Percentiles rank a stretch among this genome's conserved stretches.
phyloP scores from a whole-genome alignment of 2,888 invertebrate genomes.

The Coenonympha arcania region DNA sequence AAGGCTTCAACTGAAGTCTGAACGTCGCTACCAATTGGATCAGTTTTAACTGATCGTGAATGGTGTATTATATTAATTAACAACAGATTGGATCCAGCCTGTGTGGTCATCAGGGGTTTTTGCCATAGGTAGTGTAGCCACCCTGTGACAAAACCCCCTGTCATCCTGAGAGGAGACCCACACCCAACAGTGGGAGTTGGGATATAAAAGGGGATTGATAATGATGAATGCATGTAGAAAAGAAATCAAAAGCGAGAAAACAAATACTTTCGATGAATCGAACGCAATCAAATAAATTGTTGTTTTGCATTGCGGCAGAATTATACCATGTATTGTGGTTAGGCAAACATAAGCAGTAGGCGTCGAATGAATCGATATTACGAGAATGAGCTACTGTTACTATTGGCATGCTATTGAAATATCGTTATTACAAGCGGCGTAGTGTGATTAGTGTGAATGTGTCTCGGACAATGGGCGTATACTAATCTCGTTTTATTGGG shows the following conservation, averaged over 20 bases:
- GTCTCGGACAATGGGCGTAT: background rate
- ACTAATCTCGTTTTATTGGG: background rate
- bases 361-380: background rate
- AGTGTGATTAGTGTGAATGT: background rate
- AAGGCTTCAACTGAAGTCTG: no score
- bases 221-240: no score
- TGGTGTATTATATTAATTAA: no score
- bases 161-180: no score
- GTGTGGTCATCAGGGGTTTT: no score
- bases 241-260: background rate
- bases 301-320: background rate
- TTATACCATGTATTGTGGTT: background rate
- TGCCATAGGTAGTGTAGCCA: no score
- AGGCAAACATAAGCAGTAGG: background rate
- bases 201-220: no score
- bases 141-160: no score
- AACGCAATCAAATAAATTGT: background rate
- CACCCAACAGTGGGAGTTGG: no score
- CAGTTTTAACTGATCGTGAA: no score
- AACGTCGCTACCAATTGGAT: no score
- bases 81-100: no score
- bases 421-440: background rate
- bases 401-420: background rate
- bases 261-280: background rate
- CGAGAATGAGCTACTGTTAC: background rate